Conservation (phyloP, 2,797 vertebrate genomes). For the Sphenodon punctatus region DNA sequence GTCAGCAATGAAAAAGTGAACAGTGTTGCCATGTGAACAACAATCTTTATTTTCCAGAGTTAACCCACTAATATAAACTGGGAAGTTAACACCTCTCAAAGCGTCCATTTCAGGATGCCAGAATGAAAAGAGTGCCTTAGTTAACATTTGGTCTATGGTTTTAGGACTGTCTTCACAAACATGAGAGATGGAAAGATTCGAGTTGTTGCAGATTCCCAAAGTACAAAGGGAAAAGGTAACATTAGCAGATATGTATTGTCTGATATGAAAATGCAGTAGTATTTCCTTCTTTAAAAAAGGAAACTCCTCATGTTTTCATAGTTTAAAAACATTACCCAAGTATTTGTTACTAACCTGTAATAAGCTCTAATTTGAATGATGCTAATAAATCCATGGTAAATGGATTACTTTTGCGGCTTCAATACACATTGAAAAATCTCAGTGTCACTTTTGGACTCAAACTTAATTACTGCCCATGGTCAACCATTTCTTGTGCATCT, state of each 20-base stretch:
- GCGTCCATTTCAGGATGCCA: not conserved
- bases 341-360: too few species aligned
- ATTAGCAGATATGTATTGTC: too few species aligned
- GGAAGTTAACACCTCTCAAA: fast-evolving
- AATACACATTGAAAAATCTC: not conserved
- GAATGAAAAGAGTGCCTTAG: not conserved
- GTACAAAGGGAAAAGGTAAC: too few species aligned
- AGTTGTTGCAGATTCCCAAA: too few species aligned
- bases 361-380: too few species aligned
- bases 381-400: too few species aligned
- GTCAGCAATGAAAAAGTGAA: not conserved
- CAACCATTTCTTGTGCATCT: slow-evolving; percentile 9
- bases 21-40: not conserved
- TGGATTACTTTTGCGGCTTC: too few species aligned
- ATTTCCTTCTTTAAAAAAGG: too few species aligned
- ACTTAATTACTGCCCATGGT: not conserved
- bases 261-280: too few species aligned
- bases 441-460: not conserved
- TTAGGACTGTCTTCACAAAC: not conserved
- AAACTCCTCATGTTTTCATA: too few species aligned
- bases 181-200: not conserved
- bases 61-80: not conserved
- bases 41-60: not conserved
- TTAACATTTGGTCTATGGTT: slow-evolving; percentile 27
- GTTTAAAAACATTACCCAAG: too few species aligned